phyloP scores from a whole-genome alignment of 1,140 invertebrate species.

The Meloidogyne hapla region DNA sequence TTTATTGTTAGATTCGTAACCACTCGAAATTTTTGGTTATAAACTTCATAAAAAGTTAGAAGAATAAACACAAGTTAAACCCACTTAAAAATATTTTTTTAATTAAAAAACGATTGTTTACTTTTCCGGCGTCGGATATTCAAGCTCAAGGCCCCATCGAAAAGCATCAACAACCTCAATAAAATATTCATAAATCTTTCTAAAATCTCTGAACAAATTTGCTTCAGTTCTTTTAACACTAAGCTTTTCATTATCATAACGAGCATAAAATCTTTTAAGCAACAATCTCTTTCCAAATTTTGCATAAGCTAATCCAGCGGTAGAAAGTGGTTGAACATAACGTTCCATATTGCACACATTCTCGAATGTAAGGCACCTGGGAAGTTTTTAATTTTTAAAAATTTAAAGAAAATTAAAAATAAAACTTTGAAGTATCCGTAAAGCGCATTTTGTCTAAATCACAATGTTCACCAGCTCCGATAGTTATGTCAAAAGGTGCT shows the following conservation, averaged over 20 bases:
- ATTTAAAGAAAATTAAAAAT: not conserved
- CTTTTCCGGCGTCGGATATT: constrained; percentile 33
- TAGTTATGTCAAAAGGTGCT: constrained; percentile 14
- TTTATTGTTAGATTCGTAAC: too few relatives aligned
- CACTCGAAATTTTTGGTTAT: too few relatives aligned
- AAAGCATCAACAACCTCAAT: constrained; percentile 33
- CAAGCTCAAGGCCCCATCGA: constrained; percentile 5
- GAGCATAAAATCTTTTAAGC: not conserved
- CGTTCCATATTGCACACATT: constrained; percentile 5
- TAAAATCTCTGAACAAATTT: constrained; percentile 13
- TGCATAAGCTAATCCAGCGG: constrained; percentile 34
- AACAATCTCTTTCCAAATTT: constrained; percentile 20
- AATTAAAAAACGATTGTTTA: constrained; percentile 4
- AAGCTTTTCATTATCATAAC: not conserved
- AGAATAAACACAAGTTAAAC: too few relatives aligned
- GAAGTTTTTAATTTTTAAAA: constrained; percentile 7
- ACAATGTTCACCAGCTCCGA: constrained; percentile 13
- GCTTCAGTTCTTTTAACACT: not conserved
- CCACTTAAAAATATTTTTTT: too few relatives aligned
- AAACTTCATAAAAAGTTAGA: too few relatives aligned
- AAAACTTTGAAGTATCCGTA: not conserved
- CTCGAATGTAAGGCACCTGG: constrained; percentile 1
- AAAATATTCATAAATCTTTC: constrained; percentile 33
- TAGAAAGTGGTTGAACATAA: constrained; percentile 26
- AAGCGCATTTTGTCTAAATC: constrained; percentile 10